Evolutionary conservation across 2,113 vertebrate genomes (phyloP).

Genomic region (Pimephales promelas): DNA sequence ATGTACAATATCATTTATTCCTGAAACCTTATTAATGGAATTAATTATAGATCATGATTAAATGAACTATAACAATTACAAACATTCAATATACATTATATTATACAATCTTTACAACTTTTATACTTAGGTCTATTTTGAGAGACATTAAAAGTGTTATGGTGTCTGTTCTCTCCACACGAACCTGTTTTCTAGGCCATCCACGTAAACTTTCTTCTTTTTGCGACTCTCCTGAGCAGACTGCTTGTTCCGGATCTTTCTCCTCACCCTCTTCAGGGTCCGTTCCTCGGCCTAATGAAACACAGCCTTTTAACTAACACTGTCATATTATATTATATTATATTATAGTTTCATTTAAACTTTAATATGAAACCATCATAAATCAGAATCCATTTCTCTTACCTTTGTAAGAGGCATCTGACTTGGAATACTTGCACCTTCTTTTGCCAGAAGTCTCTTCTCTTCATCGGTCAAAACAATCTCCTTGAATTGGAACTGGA

Average conservation of each 20-base stretch:
- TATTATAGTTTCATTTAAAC: background rate
- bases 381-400: slow-evolving; percentile 35
- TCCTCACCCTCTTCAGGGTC: slow-evolving; percentile 82
- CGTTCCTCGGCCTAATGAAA: slow-evolving; percentile 81
- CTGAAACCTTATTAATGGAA: background rate
- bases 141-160: background rate
- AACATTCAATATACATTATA: background rate
- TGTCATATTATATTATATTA: background rate
- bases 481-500: slow-evolving; percentile 75
- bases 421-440: slow-evolving; percentile 79
- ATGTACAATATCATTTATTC: background rate
- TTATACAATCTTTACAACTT: background rate
- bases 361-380: background rate
- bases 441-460: slow-evolving; percentile 82
- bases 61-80: background rate
- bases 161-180: background rate
- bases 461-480: slow-evolving; percentile 87
- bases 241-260: slow-evolving; percentile 91
- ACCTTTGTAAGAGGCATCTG: slow-evolving; percentile 88
- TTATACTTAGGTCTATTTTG: background rate
- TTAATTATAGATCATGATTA: background rate
- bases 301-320: background rate
- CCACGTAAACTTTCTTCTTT: slow-evolving; percentile 88
- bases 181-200: slow-evolving; percentile 88
- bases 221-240: slow-evolving; percentile 88